Conservation (phyloP, 2,113 vertebrate species). For the Galemys pyrenaicus region DNA sequence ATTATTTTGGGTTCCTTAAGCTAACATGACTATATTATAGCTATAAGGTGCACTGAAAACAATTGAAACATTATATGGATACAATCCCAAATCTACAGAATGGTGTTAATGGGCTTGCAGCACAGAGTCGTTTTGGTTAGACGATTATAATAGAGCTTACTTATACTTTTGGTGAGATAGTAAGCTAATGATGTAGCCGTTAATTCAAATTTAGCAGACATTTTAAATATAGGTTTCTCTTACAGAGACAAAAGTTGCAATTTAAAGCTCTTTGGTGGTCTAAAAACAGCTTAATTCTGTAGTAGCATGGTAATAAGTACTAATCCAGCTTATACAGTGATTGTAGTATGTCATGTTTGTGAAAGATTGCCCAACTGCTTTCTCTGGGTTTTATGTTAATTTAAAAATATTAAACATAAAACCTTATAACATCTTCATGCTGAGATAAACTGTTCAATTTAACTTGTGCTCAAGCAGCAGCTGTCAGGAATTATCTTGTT, state of each 20-base stretch:
- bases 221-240: slow-evolving; percentile 90
- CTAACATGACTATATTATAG: not conserved
- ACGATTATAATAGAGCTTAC: slow-evolving; percentile 79
- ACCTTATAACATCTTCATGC: slow-evolving; percentile 89
- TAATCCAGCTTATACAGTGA: slow-evolving; percentile 90
- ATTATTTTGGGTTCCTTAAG: slow-evolving; percentile 45
- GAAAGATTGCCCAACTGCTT: slow-evolving; percentile 88
- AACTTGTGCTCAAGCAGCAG: slow-evolving; percentile 87
- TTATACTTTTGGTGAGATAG: slow-evolving; percentile 83
- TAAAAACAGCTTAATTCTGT: slow-evolving; percentile 90
- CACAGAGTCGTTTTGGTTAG: slow-evolving; percentile 78
- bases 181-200: slow-evolving; percentile 85
- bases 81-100: not conserved
- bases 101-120: slow-evolving; percentile 48
- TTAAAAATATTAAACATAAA: slow-evolving; percentile 90
- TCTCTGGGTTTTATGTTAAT: slow-evolving; percentile 90
- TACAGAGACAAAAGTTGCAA: slow-evolving; percentile 90
- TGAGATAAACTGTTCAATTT: slow-evolving; percentile 90
- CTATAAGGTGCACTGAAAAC: not conserved
- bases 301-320: slow-evolving; percentile 88
- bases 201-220: slow-evolving; percentile 89
- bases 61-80: not conserved
- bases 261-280: slow-evolving; percentile 90
- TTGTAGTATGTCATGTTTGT: slow-evolving; percentile 90
- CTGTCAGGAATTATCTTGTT: slow-evolving; percentile 89